Conservation (phyloP, 2,797 vertebrate genomes). For the Protonibea diacanthus region DNA sequence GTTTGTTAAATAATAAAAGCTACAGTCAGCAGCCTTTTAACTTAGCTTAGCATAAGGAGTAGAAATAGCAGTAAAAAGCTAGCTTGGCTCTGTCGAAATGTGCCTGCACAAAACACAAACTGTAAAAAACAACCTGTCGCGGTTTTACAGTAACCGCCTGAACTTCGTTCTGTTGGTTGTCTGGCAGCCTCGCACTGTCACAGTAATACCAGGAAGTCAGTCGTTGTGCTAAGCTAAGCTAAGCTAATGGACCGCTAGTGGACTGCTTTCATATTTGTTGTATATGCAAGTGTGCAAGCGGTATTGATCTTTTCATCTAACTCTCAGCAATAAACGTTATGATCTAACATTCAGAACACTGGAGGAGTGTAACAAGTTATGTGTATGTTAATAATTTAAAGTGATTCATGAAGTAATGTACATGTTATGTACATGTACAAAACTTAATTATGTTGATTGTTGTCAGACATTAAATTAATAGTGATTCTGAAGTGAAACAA, state of each 20-base stretch:
- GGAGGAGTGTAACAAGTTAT: not conserved
- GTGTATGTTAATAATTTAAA: not conserved
- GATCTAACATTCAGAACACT: conserved; percentile 6
- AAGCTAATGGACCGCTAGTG: not conserved
- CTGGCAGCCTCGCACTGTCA: not conserved
- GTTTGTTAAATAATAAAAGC: not conserved
- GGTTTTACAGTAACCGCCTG: not conserved
- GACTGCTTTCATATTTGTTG: not conserved
- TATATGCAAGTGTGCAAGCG: not conserved
- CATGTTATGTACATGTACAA: too few species aligned
- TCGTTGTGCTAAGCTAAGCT: not conserved
- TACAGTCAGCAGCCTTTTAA: not conserved
- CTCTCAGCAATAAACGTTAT: not conserved
- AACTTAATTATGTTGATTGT: not conserved
- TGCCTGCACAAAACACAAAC: not conserved
- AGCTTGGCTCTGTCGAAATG: not conserved
- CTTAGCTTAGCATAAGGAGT: not conserved
- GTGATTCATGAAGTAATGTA: too few species aligned
- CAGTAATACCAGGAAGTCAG: not conserved
- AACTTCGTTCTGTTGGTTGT: not conserved
- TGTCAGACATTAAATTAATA: not conserved
- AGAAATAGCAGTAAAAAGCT: not conserved
- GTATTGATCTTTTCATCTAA: not conserved
- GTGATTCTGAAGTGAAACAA: conserved; percentile 24
- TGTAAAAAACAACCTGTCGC: not conserved